Evolutionary conservation across 2,888 invertebrate species (phyloP).

Genomic region (Volucella zonaria): DNA sequence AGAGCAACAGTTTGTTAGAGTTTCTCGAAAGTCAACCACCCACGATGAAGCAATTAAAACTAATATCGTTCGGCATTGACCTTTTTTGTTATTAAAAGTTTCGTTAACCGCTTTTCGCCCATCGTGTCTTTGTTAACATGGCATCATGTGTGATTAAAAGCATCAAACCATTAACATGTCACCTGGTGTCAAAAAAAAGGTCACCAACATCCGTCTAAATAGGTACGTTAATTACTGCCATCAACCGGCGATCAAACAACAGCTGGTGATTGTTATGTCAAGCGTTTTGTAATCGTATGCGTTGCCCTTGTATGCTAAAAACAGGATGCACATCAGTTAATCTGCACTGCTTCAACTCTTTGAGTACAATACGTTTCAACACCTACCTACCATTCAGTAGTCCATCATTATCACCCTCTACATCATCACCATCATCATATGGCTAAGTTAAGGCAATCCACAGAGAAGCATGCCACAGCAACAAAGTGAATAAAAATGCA

Average conservation of each 20-base stretch:
- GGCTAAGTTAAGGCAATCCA: conserved; percentile 29
- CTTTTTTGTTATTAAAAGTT: too few species aligned
- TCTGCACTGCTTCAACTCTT: conserved; percentile 40
- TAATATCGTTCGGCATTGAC: too few species aligned
- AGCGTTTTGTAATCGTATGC: conserved; percentile 47
- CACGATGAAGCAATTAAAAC: too few species aligned
- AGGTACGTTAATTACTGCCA: conserved; percentile 68
- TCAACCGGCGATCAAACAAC: conserved; percentile 62
- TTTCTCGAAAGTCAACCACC: too few species aligned
- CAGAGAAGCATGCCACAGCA: conserved; percentile 67
- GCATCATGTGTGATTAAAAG: conserved; percentile 34
- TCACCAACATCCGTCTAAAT: conserved; percentile 48
- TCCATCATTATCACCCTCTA: conserved; percentile 69
- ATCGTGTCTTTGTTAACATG: too few species aligned
- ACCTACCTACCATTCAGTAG: conserved; percentile 50
- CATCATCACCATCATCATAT: conserved; percentile 52
- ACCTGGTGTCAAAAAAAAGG: conserved; percentile 37
- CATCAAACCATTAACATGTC: conserved; percentile 56
- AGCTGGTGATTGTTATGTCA: conserved; percentile 49
- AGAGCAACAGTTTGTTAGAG: too few species aligned
- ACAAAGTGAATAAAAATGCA: conserved; percentile 73
- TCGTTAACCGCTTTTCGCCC: too few species aligned
- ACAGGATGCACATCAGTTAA: conserved; percentile 73
- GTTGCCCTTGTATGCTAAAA: conserved; percentile 53
- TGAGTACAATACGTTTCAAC: conserved; percentile 31